Percentiles rank a stretch among this genome's conserved stretches.
Conservation (phyloP, 2,888 invertebrate species). For the Norana najaformis region DNA sequence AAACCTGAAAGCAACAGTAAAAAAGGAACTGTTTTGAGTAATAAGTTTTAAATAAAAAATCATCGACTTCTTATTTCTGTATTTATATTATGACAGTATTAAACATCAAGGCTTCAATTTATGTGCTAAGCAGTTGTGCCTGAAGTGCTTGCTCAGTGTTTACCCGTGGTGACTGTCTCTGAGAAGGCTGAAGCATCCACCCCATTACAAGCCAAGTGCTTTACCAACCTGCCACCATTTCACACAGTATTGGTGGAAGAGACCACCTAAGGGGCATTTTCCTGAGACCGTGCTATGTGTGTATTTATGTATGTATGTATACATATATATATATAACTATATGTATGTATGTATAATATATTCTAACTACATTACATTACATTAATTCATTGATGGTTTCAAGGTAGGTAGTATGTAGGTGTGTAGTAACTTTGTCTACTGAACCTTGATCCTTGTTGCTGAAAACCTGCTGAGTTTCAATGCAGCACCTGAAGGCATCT, state of each 20-base stretch:
- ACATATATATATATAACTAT: too few relatives aligned
- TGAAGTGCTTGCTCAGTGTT: neutral
- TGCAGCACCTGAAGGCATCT: neutral
- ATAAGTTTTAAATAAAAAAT: neutral
- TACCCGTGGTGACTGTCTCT: neutral
- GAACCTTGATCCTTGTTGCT: neutral
- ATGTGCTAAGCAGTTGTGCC: neutral
- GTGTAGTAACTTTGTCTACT: neutral
- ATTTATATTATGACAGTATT: neutral
- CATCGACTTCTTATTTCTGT: neutral
- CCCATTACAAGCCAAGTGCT: neutral
- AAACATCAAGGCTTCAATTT: neutral
- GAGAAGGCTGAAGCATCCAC: neutral
- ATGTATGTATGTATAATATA: too few relatives aligned
- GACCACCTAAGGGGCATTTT: too few relatives aligned
- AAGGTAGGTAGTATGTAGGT: too few relatives aligned
- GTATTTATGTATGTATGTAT: too few relatives aligned
- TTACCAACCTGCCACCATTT: too few relatives aligned
- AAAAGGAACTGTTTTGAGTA: neutral
- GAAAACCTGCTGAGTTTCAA: neutral
- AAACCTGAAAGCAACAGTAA: neutral
- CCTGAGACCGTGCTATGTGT: too few relatives aligned
- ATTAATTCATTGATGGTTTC: too few relatives aligned
- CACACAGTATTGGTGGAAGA: too few relatives aligned
- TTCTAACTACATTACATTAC: too few relatives aligned